Conservation (phyloP, 2,113 vertebrate genomes). For the Ailuropoda melanoleuca region DNA sequence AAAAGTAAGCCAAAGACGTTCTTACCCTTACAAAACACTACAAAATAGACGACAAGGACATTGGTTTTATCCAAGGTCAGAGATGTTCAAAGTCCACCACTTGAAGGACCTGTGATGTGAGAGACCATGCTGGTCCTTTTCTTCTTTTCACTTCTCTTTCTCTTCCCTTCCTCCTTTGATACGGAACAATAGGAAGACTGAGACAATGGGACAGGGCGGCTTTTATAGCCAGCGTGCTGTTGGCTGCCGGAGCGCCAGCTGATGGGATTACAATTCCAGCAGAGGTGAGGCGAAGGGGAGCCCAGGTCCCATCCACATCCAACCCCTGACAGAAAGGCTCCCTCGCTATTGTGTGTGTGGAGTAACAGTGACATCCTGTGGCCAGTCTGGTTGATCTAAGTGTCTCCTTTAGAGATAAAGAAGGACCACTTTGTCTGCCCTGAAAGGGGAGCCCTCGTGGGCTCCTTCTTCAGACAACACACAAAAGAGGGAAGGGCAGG, state of each 20-base stretch:
- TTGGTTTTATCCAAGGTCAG: slow-evolving; percentile 53
- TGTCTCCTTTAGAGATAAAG: slow-evolving; percentile 60
- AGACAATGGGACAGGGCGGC: slow-evolving; percentile 60
- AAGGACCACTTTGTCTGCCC: slow-evolving; percentile 18
- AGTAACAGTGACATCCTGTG: slow-evolving; percentile 83
- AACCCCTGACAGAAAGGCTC: neutral
- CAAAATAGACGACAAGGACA: neutral
- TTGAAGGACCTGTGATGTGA: neutral
- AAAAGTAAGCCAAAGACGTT: slow-evolving; percentile 24
- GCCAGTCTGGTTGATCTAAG: slow-evolving; percentile 69
- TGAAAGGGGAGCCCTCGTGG: neutral
- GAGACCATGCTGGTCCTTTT: slow-evolving; percentile 30
- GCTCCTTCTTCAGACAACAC: neutral
- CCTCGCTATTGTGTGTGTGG: slow-evolving; percentile 65
- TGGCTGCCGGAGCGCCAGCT: neutral
- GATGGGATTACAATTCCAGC: neutral
- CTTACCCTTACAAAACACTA: neutral
- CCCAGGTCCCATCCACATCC: neutral
- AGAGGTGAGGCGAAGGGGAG: neutral
- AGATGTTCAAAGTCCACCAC: slow-evolving; percentile 37
- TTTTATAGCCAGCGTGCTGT: neutral
- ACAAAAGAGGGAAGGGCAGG: neutral
- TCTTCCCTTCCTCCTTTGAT: slow-evolving; percentile 41
- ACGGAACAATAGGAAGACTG: slow-evolving; percentile 10
- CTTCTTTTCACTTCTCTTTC: slow-evolving; percentile 21